phyloP scores from a whole-genome alignment of 2,888 invertebrate genomes.

The Athalia rosae region DNA sequence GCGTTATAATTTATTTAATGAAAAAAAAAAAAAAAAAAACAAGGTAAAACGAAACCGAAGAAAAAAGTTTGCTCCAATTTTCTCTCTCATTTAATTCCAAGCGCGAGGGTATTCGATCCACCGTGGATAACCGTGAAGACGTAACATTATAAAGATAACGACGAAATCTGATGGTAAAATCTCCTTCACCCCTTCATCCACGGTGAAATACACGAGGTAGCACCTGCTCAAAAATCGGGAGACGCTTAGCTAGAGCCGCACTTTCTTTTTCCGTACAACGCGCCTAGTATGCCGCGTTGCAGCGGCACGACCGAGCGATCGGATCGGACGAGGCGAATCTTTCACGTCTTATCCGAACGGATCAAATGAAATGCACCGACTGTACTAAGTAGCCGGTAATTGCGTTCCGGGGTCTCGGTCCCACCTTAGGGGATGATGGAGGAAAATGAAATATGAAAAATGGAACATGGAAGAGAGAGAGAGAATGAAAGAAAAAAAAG shows the following conservation, averaged over 20 bases:
- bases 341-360: conserved; percentile 41
- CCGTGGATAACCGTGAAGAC: neutral
- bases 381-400: neutral
- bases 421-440: neutral
- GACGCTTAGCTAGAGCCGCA: neutral
- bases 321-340: conserved; percentile 1
- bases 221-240: conserved; percentile 24
- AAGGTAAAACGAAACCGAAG: neutral
- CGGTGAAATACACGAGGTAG: neutral
- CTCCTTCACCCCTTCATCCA: conserved; percentile 19
- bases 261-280: neutral
- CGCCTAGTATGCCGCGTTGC: neutral
- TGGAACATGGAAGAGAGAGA: neutral
- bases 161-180: conserved; percentile 24
- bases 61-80: neutral
- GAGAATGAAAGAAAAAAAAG: neutral
- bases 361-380: conserved; percentile 29
- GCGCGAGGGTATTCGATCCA: neutral
- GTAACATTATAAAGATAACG: neutral
- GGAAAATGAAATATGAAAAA: too few species aligned
- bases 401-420: neutral
- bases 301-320: neutral
- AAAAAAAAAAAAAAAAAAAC: neutral
- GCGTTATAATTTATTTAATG: conserved; percentile 1
- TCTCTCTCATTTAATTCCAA: too few species aligned